Base-by-base conservation (phyloP, 2,888 invertebrate species). In the Trichogramma dendrolimi region DNA sequence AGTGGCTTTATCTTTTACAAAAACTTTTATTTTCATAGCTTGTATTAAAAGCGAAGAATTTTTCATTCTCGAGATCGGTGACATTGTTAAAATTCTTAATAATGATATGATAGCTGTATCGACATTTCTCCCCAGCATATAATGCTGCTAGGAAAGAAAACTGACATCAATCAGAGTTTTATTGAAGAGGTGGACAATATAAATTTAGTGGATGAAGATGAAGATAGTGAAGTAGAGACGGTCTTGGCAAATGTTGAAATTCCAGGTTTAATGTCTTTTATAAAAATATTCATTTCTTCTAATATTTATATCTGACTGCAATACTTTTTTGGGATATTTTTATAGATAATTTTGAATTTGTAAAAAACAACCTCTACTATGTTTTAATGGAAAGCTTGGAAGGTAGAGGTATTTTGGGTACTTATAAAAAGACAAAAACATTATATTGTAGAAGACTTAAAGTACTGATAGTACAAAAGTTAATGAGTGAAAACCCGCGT, bases 371-470 rank as follows among this genome's bases (percentile, higher is more conserved):
- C 57, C 48, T 58, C 6, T 62, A 62, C 50, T 44, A 49, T 40
- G 11, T 5, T 48, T 55, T 62, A 41, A 58, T 11, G 3, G 50
- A 55, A 43, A 50, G 43, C 27, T 49, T 58, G 6, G 58, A 55
- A 46, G 62, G 62, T 11, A 39, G 46, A 8, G 49, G 55, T 41
- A 62, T 62, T 47, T 54, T 58, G 58, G n/a, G 58, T 11, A 50
- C 10, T 4, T 62, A 58, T 8, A 58, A 58, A 62, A 62, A 58
- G 4, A 14, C 7, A 41, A 54, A 62, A 41, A 47, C 55, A 7
- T 50, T n/a, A n/a, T 62, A 6, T 58, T 49, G 62, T 55, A 62
- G 44, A 27, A n/a, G 58, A 51, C 51, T 62, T 38, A 55, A 62
- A 55, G 43, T 54, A 40, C 47, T 62, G 3, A 58, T 58, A 6